phyloP scores from a whole-genome alignment of 92 coral and sea anemone genomes.

The Desmophyllum pertusum region DNA sequence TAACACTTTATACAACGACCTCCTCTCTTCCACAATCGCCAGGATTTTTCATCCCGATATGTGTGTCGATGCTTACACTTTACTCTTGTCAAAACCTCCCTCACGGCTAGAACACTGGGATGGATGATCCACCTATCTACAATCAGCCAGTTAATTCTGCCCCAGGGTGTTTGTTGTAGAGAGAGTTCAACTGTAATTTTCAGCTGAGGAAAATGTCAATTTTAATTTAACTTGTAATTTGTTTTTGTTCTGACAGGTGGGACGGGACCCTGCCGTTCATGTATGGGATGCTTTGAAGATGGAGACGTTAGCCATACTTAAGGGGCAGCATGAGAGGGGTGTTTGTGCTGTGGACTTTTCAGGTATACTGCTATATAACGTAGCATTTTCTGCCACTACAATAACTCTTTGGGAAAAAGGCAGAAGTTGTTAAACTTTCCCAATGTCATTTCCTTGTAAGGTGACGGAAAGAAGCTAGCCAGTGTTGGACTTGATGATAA shows the following conservation, averaged over 20 bases:
- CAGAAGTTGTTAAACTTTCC: neutral
- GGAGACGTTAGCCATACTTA: conserved; percentile 87
- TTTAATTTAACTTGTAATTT: neutral
- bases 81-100: no score
- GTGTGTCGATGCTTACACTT: no score
- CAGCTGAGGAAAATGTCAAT: neutral
- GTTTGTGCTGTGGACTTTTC: conserved; percentile 99
- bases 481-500: conserved; percentile 97
- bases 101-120: no score
- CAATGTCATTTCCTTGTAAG: conserved; percentile 34
- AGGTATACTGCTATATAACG: no score
- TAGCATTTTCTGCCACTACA: neutral
- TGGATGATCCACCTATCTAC: no score
- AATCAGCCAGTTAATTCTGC: no score
- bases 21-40: no score
- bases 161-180: no score
- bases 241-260: conserved; percentile 64
- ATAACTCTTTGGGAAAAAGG: neutral
- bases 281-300: conserved; percentile 95
- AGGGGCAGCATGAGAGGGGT: conserved; percentile 95
- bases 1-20: no score
- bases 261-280: conserved; percentile 95
- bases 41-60: no score
- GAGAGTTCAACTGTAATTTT: neutral
- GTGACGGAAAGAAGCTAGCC: conserved; percentile 97